A percentile compares a stretch with the other conserved stretches of the same genome.
Evolutionary conservation across 2,888 invertebrate genomes (phyloP).

Genomic region (Stictocephala bisonia): DNA sequence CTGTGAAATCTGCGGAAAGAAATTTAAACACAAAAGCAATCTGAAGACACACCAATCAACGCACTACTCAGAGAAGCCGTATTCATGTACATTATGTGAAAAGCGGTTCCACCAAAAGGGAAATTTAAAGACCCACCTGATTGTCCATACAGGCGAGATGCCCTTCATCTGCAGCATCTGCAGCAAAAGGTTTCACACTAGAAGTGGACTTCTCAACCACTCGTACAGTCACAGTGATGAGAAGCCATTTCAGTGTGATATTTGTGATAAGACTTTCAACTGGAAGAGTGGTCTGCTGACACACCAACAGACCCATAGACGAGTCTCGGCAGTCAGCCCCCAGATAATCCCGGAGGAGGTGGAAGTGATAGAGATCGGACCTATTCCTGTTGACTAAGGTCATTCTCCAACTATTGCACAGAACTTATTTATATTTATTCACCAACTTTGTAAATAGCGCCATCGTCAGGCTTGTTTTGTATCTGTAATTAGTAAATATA

Average conservation of each 20-base stretch:
- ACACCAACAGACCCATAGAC: slow-evolving; percentile 30
- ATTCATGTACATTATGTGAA: slow-evolving; percentile 90
- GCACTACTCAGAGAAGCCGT: slow-evolving; percentile 94
- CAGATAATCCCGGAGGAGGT: slow-evolving; percentile 11
- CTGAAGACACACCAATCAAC: slow-evolving; percentile 79
- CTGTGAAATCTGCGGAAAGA: slow-evolving; percentile 28
- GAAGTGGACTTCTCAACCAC: slow-evolving; percentile 32
- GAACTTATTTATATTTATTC: too few species aligned
- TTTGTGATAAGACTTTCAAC: slow-evolving; percentile 38
- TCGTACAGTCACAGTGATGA: slow-evolving; percentile 33
- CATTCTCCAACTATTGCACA: too few species aligned
- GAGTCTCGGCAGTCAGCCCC: too few species aligned
- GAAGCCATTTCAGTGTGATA: slow-evolving; percentile 27
- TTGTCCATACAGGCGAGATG: slow-evolving; percentile 32
- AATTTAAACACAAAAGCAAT: slow-evolving; percentile 33
- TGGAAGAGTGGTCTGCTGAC: slow-evolving; percentile 30
- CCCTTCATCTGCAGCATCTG: slow-evolving; percentile 31
- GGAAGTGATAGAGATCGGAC: slow-evolving; percentile 27
- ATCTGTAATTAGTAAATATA: too few species aligned
- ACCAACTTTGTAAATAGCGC: too few species aligned
- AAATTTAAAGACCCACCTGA: slow-evolving; percentile 24
- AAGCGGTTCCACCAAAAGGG: slow-evolving; percentile 36
- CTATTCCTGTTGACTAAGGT: slow-evolving; percentile 8
- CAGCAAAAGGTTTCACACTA: slow-evolving; percentile 20
- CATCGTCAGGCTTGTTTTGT: too few species aligned